phyloP scores from a whole-genome alignment of 2,888 invertebrate genomes.

The Polydrusus tereticollis region DNA sequence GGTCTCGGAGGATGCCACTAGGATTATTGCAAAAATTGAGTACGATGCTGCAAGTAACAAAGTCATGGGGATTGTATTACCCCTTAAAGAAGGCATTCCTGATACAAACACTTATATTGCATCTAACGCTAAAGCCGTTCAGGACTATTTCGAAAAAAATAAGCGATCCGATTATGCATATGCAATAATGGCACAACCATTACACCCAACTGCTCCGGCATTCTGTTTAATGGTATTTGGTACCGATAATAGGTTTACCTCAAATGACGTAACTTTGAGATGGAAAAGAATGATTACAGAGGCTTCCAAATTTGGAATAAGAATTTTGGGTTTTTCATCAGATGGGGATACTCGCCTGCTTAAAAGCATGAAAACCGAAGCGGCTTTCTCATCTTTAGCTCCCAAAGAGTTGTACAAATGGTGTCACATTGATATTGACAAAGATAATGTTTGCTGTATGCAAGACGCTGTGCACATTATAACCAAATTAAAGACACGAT shows the following conservation, averaged over 20 bases:
- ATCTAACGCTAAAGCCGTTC: background rate
- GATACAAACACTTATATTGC: background rate
- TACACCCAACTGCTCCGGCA: constrained; percentile 18
- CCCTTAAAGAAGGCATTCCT: background rate
- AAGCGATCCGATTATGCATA: background rate
- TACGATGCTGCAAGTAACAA: too few relatives aligned
- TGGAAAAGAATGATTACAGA: constrained; percentile 24
- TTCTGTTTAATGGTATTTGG: constrained; percentile 23
- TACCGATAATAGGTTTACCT: constrained; percentile 17
- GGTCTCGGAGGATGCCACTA: too few relatives aligned
- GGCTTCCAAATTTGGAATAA: constrained; percentile 23
- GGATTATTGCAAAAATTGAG: too few relatives aligned
- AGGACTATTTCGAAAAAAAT: background rate
- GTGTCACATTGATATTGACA: background rate
- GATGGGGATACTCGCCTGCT: background rate
- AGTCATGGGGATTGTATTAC: background rate
- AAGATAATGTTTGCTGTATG: background rate
- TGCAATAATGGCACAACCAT: constrained; percentile 21
- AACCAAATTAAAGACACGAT: constrained; percentile 32
- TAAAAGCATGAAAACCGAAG: background rate
- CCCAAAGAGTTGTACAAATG: background rate
- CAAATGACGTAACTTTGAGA: constrained; percentile 15
- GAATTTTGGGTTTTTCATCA: constrained; percentile 36
- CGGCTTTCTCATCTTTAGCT: background rate
- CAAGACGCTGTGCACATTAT: constrained; percentile 28